Evolutionary conservation across 2,113 vertebrate genomes (phyloP).

Genomic region (Calyptommatus sinebrachiatus): DNA sequence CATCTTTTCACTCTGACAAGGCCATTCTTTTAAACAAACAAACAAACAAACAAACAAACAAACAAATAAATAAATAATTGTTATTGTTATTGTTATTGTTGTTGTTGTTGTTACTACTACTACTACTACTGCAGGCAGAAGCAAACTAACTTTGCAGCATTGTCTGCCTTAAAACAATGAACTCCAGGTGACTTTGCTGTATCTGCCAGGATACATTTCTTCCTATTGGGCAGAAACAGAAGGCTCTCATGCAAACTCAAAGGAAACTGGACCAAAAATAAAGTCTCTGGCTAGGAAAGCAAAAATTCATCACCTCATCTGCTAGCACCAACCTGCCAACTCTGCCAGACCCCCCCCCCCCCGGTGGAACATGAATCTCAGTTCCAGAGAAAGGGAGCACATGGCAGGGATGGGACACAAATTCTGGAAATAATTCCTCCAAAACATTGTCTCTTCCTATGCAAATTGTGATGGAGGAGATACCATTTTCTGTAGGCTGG

Average conservation of each 20-base stretch:
- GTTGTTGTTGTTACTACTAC: too few species aligned
- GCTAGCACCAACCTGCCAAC: not conserved
- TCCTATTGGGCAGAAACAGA: fast-evolving
- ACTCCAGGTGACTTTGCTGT: not conserved
- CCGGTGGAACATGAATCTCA: too few species aligned
- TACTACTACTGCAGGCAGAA: not conserved
- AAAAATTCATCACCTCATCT: not conserved
- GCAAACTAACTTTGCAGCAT: not conserved
- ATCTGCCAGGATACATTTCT: not conserved
- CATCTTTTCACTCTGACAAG: constrained; percentile 4
- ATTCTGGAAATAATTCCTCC: too few species aligned
- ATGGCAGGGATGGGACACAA: too few species aligned
- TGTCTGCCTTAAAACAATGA: not conserved
- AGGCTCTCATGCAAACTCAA: not conserved
- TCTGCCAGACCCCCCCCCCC: too few species aligned
- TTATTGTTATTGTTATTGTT: too few species aligned
- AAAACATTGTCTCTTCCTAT: too few species aligned
- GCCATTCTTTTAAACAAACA: not conserved
- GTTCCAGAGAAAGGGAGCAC: too few species aligned
- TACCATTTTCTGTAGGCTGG: not conserved
- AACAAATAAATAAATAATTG: too few species aligned
- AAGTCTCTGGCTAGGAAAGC: not conserved
- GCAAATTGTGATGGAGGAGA: too few species aligned
- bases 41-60: too few species aligned
- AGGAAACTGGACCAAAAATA: not conserved